Percentiles rank a stretch among this genome's conserved stretches.
These are phyloP conservation scores for Megatriorchis doriae DNA, from an alignment of 2,113 vertebrate genomes.

Conservation along the genomic window DNA sequence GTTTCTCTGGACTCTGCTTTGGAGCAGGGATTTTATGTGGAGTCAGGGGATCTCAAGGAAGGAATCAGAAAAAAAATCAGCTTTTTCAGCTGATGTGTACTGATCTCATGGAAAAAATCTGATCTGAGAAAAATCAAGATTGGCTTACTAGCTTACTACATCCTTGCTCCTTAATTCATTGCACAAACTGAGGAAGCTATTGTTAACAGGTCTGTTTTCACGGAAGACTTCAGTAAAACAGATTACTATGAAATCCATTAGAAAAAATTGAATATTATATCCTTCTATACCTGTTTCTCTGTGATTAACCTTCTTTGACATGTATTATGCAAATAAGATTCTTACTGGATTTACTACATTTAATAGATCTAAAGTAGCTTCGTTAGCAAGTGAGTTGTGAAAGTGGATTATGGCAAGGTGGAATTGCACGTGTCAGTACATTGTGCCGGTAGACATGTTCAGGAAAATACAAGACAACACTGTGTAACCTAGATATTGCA, in stretches of 20 bases:
- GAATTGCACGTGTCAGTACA: neutral
- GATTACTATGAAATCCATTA: neutral
- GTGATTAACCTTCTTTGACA: slow-evolving; percentile 22
- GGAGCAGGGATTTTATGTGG: neutral
- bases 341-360: neutral
- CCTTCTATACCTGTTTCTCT: neutral
- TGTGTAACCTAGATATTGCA: accelerated
- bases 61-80: neutral
- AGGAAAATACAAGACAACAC: neutral
- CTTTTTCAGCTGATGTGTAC: neutral
- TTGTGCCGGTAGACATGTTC: neutral
- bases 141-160: neutral
- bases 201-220: neutral
- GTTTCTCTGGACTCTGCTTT: neutral
- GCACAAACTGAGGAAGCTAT: neutral
- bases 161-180: neutral
- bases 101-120: neutral
- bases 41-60: neutral
- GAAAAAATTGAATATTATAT: neutral
- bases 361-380: slow-evolving; percentile 8
- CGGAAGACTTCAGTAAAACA: neutral
- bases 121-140: neutral
- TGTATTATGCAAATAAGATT: slow-evolving; percentile 10
- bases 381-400: neutral
- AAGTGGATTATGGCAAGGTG: slow-evolving; percentile 9